Evolutionary conservation across 1,140 invertebrate species (phyloP).

Genomic region (Periplaneta americana): DNA sequence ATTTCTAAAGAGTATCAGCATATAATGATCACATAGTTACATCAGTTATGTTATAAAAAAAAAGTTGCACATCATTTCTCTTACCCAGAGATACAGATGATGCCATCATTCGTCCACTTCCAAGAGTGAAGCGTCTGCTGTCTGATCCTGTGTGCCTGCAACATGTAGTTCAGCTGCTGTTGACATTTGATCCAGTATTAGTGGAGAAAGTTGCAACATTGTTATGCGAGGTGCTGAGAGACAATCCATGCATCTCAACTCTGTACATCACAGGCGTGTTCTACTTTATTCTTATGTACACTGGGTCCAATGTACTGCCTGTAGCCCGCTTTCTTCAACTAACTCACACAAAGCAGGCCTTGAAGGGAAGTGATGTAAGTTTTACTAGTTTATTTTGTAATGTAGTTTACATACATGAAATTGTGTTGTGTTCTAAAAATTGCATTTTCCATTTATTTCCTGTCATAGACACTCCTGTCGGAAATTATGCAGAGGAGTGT

Average conservation of each 20-base stretch:
- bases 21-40: no score
- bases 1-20: no score
- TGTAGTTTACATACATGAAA: neutral
- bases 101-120: constrained; percentile 91
- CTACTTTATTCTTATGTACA: constrained; percentile 99
- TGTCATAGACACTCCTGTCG: constrained; percentile 49
- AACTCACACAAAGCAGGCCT: constrained; percentile 93
- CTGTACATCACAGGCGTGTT: constrained; percentile 95
- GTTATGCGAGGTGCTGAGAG: constrained; percentile 83
- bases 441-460: neutral
- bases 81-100: constrained; percentile 75
- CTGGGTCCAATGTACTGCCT: constrained; percentile 95
- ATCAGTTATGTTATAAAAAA: no score
- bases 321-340: constrained; percentile 91
- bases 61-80: no score
- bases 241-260: constrained; percentile 92
- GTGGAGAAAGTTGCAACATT: constrained; percentile 89
- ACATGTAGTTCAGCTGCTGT: constrained; percentile 91
- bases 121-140: constrained; percentile 82
- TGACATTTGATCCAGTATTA: constrained; percentile 96
- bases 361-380: constrained; percentile 81
- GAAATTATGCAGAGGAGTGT: constrained; percentile 83
- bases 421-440: neutral
- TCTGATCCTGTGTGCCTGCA: constrained; percentile 86
- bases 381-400: neutral